Conservation (phyloP, 1,140 invertebrate genomes). For the Fragariocoptes setiger region DNA sequence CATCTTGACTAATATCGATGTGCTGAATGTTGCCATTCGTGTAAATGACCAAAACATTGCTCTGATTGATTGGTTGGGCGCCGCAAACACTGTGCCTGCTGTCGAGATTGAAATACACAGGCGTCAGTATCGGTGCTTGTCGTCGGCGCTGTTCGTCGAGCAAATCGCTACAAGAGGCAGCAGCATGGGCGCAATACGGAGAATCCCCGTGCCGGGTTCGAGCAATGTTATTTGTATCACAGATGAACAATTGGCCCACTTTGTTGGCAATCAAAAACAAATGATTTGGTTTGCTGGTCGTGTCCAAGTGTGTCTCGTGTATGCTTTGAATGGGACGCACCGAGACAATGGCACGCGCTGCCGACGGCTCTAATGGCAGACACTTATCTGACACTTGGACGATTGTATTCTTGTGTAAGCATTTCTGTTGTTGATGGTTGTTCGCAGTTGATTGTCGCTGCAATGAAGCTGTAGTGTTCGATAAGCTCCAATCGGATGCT, state of each 20-base stretch:
- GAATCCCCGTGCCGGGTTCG: background rate
- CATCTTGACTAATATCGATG: constrained; percentile 6
- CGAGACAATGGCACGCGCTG: background rate
- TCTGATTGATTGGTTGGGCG: constrained; percentile 4
- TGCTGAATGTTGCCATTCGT: constrained; percentile 5
- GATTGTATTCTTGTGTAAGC: constrained; percentile 1
- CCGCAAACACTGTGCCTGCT: constrained; percentile 1
- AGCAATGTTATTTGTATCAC: background rate
- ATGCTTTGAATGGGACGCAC: background rate
- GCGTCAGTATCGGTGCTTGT: background rate
- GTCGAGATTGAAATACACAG: background rate
- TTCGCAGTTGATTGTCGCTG: background rate
- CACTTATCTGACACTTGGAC: constrained; percentile 2
- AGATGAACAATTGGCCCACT: background rate
- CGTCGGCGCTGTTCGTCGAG: background rate
- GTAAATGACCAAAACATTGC: constrained; percentile 8
- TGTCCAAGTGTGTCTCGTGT: background rate
- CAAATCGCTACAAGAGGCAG: too few species aligned
- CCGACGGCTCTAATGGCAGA: background rate
- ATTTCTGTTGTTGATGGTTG: constrained; percentile 4
- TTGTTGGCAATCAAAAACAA: background rate
- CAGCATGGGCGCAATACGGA: too few species aligned
- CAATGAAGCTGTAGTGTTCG: constrained; percentile 2
- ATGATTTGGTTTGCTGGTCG: background rate
- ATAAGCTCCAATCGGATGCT: constrained; percentile 5